These are phyloP conservation scores for Drosophila kikkawai DNA, from an alignment of 1,140 invertebrate genomes.

Conservation along the genomic window DNA sequence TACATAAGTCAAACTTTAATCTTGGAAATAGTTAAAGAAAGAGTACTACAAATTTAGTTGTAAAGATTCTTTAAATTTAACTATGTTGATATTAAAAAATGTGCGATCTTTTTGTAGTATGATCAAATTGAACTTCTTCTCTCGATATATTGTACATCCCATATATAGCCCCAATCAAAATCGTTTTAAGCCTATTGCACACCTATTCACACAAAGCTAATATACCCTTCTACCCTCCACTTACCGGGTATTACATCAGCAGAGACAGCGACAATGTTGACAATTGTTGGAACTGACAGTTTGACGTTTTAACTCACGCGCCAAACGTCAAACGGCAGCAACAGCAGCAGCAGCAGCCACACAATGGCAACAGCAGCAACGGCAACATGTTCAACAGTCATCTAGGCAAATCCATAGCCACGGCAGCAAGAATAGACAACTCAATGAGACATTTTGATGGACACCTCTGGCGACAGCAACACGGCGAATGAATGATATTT, in stretches of 20 bases:
- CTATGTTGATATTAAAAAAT: background rate
- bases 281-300: slow-evolving; percentile 73
- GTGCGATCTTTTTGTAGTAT: too few relatives aligned
- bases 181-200: background rate
- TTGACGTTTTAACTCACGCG: slow-evolving; percentile 78
- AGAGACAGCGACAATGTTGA: slow-evolving; percentile 43
- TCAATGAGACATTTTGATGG: slow-evolving; percentile 64
- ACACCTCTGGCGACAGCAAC: slow-evolving; percentile 47
- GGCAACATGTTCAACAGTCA: slow-evolving; percentile 22
- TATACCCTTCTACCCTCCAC: background rate
- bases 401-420: slow-evolving; percentile 36
- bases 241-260: slow-evolving; percentile 14
- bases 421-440: slow-evolving; percentile 43
- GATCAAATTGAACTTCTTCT: background rate
- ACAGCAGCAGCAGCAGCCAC: slow-evolving; percentile 8
- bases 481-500: slow-evolving; percentile 62
- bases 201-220: background rate
- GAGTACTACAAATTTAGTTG: too few relatives aligned
- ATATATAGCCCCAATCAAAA: background rate
- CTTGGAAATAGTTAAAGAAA: too few relatives aligned
- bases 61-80: background rate
- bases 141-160: background rate
- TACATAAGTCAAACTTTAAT: too few relatives aligned
- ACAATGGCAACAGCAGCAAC: slow-evolving; percentile 28
- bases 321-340: slow-evolving; percentile 57